Evolutionary conservation across 35 echinoderm and acorn worm genomes (phyloP).

Genomic region (Ophioderma brevispina): DNA sequence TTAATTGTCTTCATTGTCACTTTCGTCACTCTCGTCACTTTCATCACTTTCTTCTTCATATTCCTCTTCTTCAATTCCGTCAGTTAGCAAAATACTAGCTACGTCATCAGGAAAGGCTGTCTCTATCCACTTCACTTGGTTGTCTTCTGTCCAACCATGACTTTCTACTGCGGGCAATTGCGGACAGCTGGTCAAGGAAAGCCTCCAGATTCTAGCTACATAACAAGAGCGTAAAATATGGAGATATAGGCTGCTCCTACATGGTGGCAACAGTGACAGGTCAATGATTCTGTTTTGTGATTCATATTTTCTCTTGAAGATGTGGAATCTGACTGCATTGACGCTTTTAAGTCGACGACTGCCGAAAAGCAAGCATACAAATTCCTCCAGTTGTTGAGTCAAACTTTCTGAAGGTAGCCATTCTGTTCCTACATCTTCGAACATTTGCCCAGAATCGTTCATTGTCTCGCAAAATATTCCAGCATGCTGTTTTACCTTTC

Average conservation of each 20-base stretch:
- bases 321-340: constrained; percentile 15
- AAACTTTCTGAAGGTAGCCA: constrained; percentile 4
- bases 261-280: constrained; percentile 26
- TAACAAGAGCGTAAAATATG: constrained; percentile 26
- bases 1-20: constrained; percentile 14
- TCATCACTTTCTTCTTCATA: constrained; percentile 23
- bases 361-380: constrained; percentile 25
- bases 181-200: constrained; percentile 18
- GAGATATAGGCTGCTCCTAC: constrained; percentile 19
- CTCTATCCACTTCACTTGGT: constrained; percentile 26
- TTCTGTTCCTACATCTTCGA: constrained; percentile 10
- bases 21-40: constrained; percentile 19
- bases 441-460: constrained; percentile 18
- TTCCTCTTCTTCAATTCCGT: constrained; percentile 21
- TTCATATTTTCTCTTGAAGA: constrained; percentile 19
- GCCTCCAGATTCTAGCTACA: constrained; percentile 32
- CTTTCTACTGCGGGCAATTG: constrained; percentile 13
- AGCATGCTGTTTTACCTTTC: constrained; percentile 35
- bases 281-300: constrained; percentile 15
- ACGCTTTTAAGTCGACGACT: constrained; percentile 26
- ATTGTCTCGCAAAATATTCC: constrained; percentile 22
- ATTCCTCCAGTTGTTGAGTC: constrained; percentile 16
- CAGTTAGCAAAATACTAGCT: constrained; percentile 18
- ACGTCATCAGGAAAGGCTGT: constrained; percentile 22
- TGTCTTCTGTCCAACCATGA: constrained; percentile 23